phyloP scores from a whole-genome alignment of 2,113 vertebrate species.

The Chaetodon auriga region DNA sequence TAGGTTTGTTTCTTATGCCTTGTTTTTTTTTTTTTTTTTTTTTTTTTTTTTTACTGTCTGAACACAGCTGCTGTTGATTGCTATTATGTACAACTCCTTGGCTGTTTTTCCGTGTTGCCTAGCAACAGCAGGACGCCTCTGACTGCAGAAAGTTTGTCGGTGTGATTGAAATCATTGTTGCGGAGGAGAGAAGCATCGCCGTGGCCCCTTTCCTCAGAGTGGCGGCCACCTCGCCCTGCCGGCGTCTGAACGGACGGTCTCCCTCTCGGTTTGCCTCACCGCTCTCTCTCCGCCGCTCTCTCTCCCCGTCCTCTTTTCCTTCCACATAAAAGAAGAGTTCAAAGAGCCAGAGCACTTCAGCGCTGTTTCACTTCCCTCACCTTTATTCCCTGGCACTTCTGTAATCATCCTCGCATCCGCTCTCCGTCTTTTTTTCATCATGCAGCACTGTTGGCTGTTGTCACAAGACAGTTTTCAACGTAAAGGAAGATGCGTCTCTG shows the following conservation, averaged over 20 bases:
- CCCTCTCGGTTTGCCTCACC: neutral
- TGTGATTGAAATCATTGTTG: neutral
- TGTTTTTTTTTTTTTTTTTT: neutral
- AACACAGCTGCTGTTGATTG: neutral
- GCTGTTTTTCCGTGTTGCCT: neutral
- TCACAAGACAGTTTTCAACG: neutral
- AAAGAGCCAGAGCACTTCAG: neutral
- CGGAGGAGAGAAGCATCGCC: neutral
- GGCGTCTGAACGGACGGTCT: neutral
- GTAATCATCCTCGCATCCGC: neutral
- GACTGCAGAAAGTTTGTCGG: neutral
- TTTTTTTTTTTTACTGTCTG: neutral
- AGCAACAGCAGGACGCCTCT: neutral
- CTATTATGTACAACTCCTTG: neutral
- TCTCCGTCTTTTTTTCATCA: neutral
- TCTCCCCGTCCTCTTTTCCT: neutral
- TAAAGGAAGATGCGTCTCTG: neutral
- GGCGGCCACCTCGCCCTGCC: neutral
- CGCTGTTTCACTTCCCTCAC: neutral
- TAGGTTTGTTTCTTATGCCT: neutral
- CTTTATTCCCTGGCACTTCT: neutral
- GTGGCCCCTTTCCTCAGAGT: neutral
- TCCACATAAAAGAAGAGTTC: neutral
- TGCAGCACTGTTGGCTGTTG: conserved; percentile 1
- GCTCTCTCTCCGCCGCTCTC: neutral